phyloP scores from a whole-genome alignment of 2,113 vertebrate genomes.

The Semicossyphus pulcher region DNA sequence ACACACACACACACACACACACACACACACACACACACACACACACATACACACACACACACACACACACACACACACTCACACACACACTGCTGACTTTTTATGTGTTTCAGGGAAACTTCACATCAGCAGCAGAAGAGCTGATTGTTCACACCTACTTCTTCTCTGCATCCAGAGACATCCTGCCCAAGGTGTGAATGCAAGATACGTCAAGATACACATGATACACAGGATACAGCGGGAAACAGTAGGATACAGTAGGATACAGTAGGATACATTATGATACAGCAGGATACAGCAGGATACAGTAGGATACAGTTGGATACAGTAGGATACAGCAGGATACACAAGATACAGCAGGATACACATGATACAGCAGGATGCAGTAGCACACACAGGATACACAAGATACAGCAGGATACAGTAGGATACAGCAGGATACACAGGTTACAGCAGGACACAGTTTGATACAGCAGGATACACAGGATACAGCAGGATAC shows the following conservation, averaged over 20 bases:
- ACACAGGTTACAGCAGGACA: too few relatives aligned
- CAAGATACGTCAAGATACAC: not conserved
- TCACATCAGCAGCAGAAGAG: slow-evolving; percentile 89
- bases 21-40: not conserved
- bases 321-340: not conserved
- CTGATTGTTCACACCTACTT: slow-evolving; percentile 92
- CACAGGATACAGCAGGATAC: too few relatives aligned
- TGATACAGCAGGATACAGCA: not conserved
- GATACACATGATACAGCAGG: not conserved
- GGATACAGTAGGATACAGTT: not conserved
- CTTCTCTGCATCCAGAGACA: slow-evolving; percentile 90
- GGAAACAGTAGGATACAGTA: too few relatives aligned
- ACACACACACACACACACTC: not conserved
- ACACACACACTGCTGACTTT: not conserved
- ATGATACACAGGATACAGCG: not conserved
- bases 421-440: too few relatives aligned
- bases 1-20: not conserved
- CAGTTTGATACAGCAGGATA: too few relatives aligned
- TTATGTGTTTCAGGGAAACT: slow-evolving; percentile 86
- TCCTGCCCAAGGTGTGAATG: slow-evolving; percentile 87
- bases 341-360: not conserved
- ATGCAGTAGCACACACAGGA: not conserved
- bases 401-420: not conserved
- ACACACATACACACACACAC: not conserved
- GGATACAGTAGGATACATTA: not conserved